Evolutionary conservation across 2,797 vertebrate genomes (phyloP), one percentile per base, ranked within the genome.

Genomic region (Pseudochaenichthys georgianus): DNA sequence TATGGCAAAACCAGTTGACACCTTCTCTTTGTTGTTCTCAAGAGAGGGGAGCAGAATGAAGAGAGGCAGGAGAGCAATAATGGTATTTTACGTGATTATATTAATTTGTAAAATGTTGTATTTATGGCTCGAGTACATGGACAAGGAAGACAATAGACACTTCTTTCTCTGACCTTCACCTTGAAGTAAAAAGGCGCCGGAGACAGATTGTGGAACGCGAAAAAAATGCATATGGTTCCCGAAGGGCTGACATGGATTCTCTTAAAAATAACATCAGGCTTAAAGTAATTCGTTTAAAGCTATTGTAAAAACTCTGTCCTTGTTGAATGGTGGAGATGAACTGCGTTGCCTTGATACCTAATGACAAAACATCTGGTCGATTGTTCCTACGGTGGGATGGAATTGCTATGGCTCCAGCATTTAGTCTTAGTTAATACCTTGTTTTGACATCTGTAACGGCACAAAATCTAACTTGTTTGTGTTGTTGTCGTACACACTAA

Each of bases 361-460:
- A 92, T 77, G 80, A 90, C 83, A 85, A 88, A 89, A 92, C 92
- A 94, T 91, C 92, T 94, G 92, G 85, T 66, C 47, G 71, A 88
- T 89, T 47, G 88, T 80, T 87, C 21, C 48, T 9, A 8, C 3
- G 45, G 77, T n/a, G 70, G 62, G 77, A 80, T 85, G 76, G 77
- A 92, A 89, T 75, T 23, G 80, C 86, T 15, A 17, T 8, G 38
- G 80, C 82, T 76, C n/a, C 53, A 15, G 80, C 85, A 66, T 86
- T 91, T 82, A 80, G 80, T 91, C 84, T 88, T 71, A 1, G 80
- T 87, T 90, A 91, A 89, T 81, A 77, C 83, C 75, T 78, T 81
- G 87, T 86, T 88, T 83, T 90, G 91, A 90, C 91, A 91, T 78
- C 62, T 78, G 11, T 53, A 79, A 89, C 71, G 75, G 70, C 61